phyloP scores from a whole-genome alignment of 2,113 vertebrate species.

The Vimba vimba region DNA sequence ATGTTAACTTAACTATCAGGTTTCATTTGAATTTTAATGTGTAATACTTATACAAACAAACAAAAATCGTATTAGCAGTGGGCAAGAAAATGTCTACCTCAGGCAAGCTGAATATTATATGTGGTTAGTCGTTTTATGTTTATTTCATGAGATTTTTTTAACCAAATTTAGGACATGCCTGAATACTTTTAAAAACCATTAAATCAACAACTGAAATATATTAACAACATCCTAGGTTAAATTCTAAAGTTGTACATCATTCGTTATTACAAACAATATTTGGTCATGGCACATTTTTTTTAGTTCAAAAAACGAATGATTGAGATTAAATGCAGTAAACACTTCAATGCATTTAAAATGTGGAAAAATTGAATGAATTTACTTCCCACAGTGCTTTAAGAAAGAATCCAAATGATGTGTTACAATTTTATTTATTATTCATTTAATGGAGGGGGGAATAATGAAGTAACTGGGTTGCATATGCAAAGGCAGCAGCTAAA shows the following conservation, averaged over 20 bases:
- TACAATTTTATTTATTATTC: too few species aligned
- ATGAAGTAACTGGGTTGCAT: too few species aligned
- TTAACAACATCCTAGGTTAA: too few species aligned
- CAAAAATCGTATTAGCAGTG: neutral
- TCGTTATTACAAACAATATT: neutral
- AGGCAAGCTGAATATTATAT: neutral
- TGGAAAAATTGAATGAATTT: too few species aligned
- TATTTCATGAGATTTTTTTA: neutral
- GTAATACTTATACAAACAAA: neutral
- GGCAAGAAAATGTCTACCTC: neutral
- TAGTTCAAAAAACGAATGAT: neutral
- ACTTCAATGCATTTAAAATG: too few species aligned
- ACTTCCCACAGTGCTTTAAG: too few species aligned
- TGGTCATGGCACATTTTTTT: neutral
- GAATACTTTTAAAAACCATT: neutral
- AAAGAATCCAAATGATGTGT: too few species aligned
- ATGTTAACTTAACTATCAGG: neutral
- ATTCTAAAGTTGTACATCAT: too few species aligned
- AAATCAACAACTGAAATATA: too few species aligned
- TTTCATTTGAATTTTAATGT: neutral
- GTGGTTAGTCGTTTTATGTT: neutral
- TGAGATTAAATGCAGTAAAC: neutral
- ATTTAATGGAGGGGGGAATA: too few species aligned
- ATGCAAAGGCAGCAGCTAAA: too few species aligned
- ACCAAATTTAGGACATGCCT: neutral